These are phyloP conservation scores for Tricholauxania praeusta DNA, from an alignment of 2,888 invertebrate species.

Conservation along the genomic window DNA sequence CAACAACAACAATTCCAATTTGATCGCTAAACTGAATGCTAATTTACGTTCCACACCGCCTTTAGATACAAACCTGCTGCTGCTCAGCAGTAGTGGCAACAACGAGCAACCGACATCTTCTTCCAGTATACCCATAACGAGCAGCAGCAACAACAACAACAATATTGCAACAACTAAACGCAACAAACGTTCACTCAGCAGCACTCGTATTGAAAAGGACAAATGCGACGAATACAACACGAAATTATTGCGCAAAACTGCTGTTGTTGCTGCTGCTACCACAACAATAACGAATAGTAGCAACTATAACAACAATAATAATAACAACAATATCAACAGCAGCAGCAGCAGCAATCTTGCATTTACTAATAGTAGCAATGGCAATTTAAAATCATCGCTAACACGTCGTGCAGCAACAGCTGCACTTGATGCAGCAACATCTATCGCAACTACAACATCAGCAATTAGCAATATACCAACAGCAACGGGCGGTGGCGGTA, in stretches of 20 bases:
- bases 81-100: conserved; percentile 33
- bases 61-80: conserved; percentile 57
- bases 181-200: conserved; percentile 68
- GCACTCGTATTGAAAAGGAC: conserved; percentile 67
- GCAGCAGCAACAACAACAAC: conserved; percentile 42
- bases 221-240: conserved; percentile 68
- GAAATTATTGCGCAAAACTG: conserved; percentile 64
- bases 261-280: conserved; percentile 38
- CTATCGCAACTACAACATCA: conserved; percentile 58
- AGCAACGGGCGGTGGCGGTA: conserved; percentile 55
- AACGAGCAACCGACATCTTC: conserved; percentile 34
- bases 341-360: conserved; percentile 42
- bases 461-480: conserved; percentile 47
- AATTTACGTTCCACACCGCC: conserved; percentile 45
- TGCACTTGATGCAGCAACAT: conserved; percentile 58
- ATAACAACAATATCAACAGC: conserved; percentile 33
- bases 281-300: conserved; percentile 31
- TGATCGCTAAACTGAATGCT: conserved; percentile 28
- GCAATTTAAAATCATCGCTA: conserved; percentile 42
- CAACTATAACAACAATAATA: conserved; percentile 44
- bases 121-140: conserved; percentile 44
- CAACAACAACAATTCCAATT: conserved; percentile 18
- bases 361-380: conserved; percentile 36
- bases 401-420: conserved; percentile 49
- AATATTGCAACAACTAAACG: conserved; percentile 58